Evolutionary conservation across 2,113 vertebrate species (phyloP), one percentile per base, ranked within the genome.

Genomic region (Anguilla rostrata): DNA sequence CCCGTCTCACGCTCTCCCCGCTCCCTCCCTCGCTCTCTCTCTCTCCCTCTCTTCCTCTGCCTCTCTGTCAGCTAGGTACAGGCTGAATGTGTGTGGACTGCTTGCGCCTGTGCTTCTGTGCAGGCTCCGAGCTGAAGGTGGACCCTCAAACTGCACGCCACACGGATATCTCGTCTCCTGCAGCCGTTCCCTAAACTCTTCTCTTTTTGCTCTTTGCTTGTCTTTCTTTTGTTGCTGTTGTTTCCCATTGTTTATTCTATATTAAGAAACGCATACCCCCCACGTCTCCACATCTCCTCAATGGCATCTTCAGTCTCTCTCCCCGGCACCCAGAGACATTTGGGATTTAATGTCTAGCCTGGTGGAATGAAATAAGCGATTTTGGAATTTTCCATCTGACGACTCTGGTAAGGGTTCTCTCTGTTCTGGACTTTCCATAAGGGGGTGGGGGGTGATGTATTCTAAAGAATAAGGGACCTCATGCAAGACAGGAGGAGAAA

Each of bases 321-420:
- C 90, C 85, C 39, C 86, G 88, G 87, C 63, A 22, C 49, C 81
- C 81, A 81, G 49, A 85, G 29, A 78, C 66, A 92, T 91, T 92
- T 93, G 94, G 95, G 94, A 96, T 95, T 94, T 95, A 94, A 94
- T 91, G 89, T 92, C 90, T 87, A 90, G 84, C 60, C 87, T 86
- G 18, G 90, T 92, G 94, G 93, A 94, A 94, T 89, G 92, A 94
- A 92, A 89, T 89, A 91, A 87, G 88, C 89, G 63, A 81, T 93
- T 92, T 60, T 90, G 90, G 91, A 89, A 93, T 92, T 91, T 89
- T 91, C 90, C 84, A 89, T 82, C 34, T 90, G 87, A 88, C 89
- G 88, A 87, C 89, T 88, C 89, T 85, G 91, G 89, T 91, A 91
- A 91, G 90, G 46, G 83, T 12, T 75, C 75, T 81, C 15, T 82